A percentile compares a stretch with the other conserved stretches of the same genome.
Evolutionary conservation across 1,140 invertebrate species (phyloP).

Genomic region (Coenobita brevimanus): DNA sequence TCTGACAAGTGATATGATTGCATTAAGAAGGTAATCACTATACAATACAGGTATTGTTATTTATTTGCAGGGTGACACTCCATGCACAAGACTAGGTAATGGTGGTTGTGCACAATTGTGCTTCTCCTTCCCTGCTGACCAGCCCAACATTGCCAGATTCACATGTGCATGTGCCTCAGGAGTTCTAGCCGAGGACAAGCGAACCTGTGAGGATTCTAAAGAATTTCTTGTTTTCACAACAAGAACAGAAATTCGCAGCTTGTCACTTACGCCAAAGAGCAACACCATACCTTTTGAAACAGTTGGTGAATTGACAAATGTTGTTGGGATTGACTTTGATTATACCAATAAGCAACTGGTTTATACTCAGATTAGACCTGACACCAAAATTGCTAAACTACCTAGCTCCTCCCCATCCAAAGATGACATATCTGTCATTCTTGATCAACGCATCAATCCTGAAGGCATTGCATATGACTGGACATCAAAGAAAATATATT

Average conservation of each 20-base stretch:
- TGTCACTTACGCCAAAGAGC: conserved; percentile 86
- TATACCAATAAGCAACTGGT: conserved; percentile 89
- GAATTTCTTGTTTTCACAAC: conserved; percentile 95
- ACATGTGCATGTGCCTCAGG: conserved; percentile 95
- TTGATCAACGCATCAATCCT: conserved; percentile 86
- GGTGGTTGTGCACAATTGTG: conserved; percentile 95
- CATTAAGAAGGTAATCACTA: no score
- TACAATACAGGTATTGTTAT: not conserved
- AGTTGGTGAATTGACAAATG: conserved; percentile 87
- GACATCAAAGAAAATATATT: conserved; percentile 97
- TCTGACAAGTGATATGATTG: no score
- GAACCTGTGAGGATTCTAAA: conserved; percentile 84
- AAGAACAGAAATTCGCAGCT: conserved; percentile 89
- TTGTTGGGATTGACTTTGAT: conserved; percentile 97
- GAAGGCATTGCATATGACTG: conserved; percentile 98
- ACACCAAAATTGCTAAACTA: conserved; percentile 89
- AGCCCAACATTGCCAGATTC: conserved; percentile 74
- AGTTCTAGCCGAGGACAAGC: conserved; percentile 78
- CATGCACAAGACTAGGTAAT: conserved; percentile 82
- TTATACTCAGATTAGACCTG: conserved; percentile 93
- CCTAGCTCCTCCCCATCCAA: conserved; percentile 74
- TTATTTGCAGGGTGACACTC: conserved; percentile 78
- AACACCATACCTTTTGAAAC: conserved; percentile 89
- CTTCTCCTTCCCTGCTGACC: conserved; percentile 86
- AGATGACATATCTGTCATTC: conserved; percentile 69